Base-by-base conservation (phyloP, 1,140 invertebrate genomes). In the Phymastichus coffea region DNA sequence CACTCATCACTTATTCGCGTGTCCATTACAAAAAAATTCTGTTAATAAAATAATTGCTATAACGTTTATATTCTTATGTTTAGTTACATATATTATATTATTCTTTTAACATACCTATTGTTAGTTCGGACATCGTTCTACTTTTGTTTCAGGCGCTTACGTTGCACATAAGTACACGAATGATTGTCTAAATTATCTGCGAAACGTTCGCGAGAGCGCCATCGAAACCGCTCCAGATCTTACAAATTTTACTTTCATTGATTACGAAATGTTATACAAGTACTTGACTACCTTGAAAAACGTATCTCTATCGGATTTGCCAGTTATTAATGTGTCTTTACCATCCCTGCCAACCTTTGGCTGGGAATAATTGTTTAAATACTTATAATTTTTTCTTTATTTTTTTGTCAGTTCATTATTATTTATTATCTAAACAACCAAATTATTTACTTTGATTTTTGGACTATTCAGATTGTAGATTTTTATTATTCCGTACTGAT, bases 91-190 rank as follows among this genome's bases (percentile, higher is more conserved):
- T n/a, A n/a, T n/a, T n/a, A n/a, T n/a, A 40, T 33, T 33, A 12
- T 33, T 6, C 28, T 17, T 48, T 23, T 40, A 52, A 25, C 22
- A 40, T 52, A 25, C 2, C 10, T 43, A 53, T 61, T 7, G 12
- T 69, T 72, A 75, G 65, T 66, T 64, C 70, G 62, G 69, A 68
- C 59, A 69, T 69, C 61, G 57, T 75, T 56, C 69, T 74, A 66
- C 76, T 72, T 80, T 74, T 80, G 76, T 80, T 80, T 77, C 78
- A 80, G 78, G 76, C 67, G 65, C 71, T 73, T 76, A 76, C 72
- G 51, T 76, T 72, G 65, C 69, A 68, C 68, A 75, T 74, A 72
- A 70, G 57, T 61, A 78, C 68, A 71, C 70, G 69, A 71, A 72
- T 75, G 70, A 60, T 63, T 67, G 57, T 72, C 67, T 72, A 74